Evolutionary conservation across 2,888 invertebrate species (phyloP), one percentile per base, ranked within the genome.

Genomic region (Sarcophaga subvicina): DNA sequence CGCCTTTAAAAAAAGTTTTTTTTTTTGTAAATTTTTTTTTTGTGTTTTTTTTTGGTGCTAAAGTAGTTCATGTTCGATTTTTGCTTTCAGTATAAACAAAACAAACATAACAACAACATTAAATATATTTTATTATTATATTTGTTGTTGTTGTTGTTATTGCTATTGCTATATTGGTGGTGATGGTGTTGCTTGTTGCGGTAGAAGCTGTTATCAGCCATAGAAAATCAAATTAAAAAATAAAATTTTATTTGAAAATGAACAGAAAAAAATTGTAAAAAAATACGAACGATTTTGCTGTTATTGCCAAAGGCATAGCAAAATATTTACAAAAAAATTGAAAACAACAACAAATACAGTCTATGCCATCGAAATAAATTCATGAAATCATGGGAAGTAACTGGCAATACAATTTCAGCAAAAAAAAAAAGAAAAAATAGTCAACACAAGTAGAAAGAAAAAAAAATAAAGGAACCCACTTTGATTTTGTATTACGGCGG

Each of bases 1-100:
- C 92, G 92, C 92, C 91, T 91, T 83, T 67, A 78, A 72, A 79
- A 78, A 67, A 78, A 76, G 73, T 59, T 59, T 71, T 81, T 83
- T 80, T 83, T 80, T 83, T 63, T 22, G 2, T 27, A 12, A 22
- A 5, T 12, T 54, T 72, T 77, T 63, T 62, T 62, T 25, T 1
- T 25, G 2, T 20, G 62, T 49, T 71, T 17, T 59, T 73, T 77
- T 62, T 69, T n/a, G 63, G 54, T 79, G 45, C 37, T 60, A 78
- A 84, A 82, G 84, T 87, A 87, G 84, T 84, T 81, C 87, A 79
- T 76, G 67, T 72, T 84, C 81, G 62, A 81, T 81, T 59, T 54
- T 69, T 54, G 37, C 37, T 37, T 37, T 37, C 10, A 37, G 37
- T 37, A 8, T 37, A 37, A 37, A 37, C 37, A 37, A 8, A 37